phyloP scores from a whole-genome alignment of 2,797 vertebrate genomes.

The Malurus leucopterus region DNA sequence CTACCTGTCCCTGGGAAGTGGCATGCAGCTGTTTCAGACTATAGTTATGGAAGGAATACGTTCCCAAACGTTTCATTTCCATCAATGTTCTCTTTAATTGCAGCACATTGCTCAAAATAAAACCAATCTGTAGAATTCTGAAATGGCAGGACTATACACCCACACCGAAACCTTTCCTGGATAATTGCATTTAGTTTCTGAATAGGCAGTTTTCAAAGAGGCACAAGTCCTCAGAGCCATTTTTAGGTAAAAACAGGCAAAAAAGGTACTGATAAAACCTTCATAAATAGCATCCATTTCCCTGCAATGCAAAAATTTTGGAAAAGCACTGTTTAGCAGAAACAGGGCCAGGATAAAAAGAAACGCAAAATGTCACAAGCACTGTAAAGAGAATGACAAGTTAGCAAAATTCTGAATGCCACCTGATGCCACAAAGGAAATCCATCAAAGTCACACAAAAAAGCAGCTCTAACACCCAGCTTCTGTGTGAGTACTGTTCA shows the following conservation, averaged over 20 bases:
- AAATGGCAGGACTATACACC: slow-evolving; percentile 46
- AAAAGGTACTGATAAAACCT: slow-evolving; percentile 26
- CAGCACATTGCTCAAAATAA: slow-evolving; percentile 48
- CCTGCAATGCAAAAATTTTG: not conserved
- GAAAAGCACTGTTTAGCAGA: not conserved
- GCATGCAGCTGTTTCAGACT: slow-evolving; percentile 38
- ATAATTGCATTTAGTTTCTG: slow-evolving; percentile 48
- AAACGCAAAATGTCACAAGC: not conserved
- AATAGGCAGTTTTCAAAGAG: slow-evolving; percentile 33
- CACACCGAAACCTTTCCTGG: slow-evolving; percentile 8
- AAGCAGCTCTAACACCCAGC: not conserved
- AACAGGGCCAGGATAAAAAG: not conserved
- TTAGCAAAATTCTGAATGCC: slow-evolving; percentile 22
- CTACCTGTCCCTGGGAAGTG: slow-evolving; percentile 38
- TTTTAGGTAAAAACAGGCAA: slow-evolving; percentile 12
- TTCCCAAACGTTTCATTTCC: slow-evolving; percentile 42
- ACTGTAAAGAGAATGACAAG: not conserved
- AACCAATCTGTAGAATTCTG: slow-evolving; percentile 38
- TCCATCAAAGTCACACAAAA: not conserved
- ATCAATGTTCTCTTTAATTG: slow-evolving; percentile 46
- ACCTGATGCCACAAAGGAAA: slow-evolving; percentile 30
- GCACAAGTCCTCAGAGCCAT: slow-evolving; percentile 12
- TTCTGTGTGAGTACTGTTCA: not conserved
- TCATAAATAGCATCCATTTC: slow-evolving; percentile 14
- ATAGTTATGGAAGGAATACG: not conserved